Percentiles rank a stretch among this genome's conserved stretches.
Conservation (phyloP, 2,888 invertebrate genomes). For the Dorcus parallelipipedus region DNA sequence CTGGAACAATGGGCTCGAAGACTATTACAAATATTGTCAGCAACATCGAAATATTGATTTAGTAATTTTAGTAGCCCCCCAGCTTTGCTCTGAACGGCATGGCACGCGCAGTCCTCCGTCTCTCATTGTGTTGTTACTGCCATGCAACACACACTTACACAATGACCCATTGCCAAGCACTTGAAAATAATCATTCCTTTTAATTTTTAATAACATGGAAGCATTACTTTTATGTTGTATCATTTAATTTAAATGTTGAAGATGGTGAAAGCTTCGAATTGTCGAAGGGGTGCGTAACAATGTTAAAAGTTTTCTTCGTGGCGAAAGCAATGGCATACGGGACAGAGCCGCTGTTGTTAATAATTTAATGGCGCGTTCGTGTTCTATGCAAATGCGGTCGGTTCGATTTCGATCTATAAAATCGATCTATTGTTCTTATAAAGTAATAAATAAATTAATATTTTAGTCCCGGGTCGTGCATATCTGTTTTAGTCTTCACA, state of each 20-base stretch:
- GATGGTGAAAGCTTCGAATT: too few relatives aligned
- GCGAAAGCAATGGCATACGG: constrained; percentile 14
- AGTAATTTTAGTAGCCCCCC: constrained; percentile 15
- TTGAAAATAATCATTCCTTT: too few relatives aligned
- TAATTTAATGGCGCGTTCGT: constrained; percentile 38
- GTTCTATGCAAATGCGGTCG: constrained; percentile 42
- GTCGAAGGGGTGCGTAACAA: too few relatives aligned
- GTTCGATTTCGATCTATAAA: constrained; percentile 48
- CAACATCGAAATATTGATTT: constrained; percentile 27
- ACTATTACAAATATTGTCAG: constrained; percentile 26
- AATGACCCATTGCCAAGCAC: too few relatives aligned
- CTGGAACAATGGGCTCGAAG: constrained; percentile 26
- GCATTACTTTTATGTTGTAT: too few relatives aligned
- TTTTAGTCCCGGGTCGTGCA: constrained; percentile 31
- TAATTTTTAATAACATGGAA: too few relatives aligned
- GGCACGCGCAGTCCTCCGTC: too few relatives aligned
- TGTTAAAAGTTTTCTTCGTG: neutral
- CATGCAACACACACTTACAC: too few relatives aligned
- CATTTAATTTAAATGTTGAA: too few relatives aligned
- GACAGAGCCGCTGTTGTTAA: constrained; percentile 32
- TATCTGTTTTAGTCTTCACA: constrained; percentile 19
- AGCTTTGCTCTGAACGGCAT: too few relatives aligned
- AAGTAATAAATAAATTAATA: constrained; percentile 49
- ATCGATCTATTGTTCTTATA: constrained; percentile 49
- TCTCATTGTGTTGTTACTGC: too few relatives aligned